Base-by-base conservation (phyloP, 2,888 invertebrate genomes). In the Cyrtodaria siliqua region DNA sequence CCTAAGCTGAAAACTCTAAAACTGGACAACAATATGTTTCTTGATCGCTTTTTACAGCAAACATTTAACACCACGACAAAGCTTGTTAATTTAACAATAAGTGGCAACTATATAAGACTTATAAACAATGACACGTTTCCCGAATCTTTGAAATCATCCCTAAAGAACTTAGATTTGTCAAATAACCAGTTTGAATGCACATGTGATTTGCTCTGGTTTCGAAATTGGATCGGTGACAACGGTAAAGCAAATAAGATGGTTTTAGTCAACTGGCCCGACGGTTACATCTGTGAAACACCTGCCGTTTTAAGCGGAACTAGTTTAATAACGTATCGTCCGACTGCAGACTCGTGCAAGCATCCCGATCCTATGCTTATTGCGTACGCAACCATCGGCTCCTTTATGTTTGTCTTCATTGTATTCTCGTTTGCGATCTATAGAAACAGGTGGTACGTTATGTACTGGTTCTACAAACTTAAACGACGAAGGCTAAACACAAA, bases 141-240 rank as follows among this genome's bases (percentile, higher is more conserved):
- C 0, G 4, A 18, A 1, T 40, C 26, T 26, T 27, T 70, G 18
- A n/a, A 20, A 38, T 47, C 38, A n/a, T 47, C 56, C 2, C 40
- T 70, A 8, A 27, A 56, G 23, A 27, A 29, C 12, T n/a, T 70
- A 18, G 44, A 62, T 26, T n/a, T 70, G 20, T 12, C 61, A 9
- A 40, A 60, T 12, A 83, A 79, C 27, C 52, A 69, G 12, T 71
- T 73, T 12, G 55, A 42, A 0, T 83, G 79, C 50, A 55, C 26
- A 2, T 76, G 82, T 42, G 44, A 63, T n/a, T 49, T 68, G 16
- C 38, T 38, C 0, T 78, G 75, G 75, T 79, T 80, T 57, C 59
- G 66, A 16, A 52, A 66, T 29, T 68, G 64, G 70, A 49, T 83
- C 14, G 49, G 53, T 14, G 62, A 62, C 16, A n/a, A 38, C 12